Conservation (phyloP, 2,113 vertebrate species). For the Myodes glareolus region DNA sequence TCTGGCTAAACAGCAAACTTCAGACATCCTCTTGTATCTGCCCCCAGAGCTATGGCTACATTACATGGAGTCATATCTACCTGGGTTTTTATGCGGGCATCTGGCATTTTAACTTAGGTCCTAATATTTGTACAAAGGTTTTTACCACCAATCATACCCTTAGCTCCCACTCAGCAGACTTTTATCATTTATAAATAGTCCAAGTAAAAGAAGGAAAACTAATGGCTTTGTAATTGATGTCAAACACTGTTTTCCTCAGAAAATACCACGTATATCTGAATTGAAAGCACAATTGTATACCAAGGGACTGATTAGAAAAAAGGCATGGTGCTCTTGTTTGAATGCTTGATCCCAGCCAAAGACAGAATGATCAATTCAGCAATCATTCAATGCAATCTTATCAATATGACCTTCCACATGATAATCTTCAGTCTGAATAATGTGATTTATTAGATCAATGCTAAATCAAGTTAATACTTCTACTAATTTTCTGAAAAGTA, state of each 20-base stretch:
- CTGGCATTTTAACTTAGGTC: background rate
- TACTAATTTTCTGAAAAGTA: background rate
- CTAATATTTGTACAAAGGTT: no score
- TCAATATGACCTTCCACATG: background rate
- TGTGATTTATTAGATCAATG: background rate
- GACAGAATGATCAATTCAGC: background rate
- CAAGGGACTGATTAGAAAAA: background rate
- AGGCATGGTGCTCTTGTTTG: background rate
- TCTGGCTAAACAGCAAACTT: background rate
- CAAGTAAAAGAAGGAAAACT: background rate
- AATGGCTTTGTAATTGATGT: background rate
- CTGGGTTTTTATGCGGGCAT: no score
- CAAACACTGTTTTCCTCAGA: background rate
- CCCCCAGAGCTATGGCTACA: rapidly evolving
- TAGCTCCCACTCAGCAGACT: background rate
- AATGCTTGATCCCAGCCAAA: background rate
- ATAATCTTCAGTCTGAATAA: background rate
- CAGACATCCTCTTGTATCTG: background rate
- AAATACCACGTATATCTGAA: background rate
- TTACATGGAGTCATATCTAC: background rate
- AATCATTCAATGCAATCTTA: background rate
- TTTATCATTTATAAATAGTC: background rate
- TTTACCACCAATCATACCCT: no score
- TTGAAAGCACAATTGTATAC: background rate
- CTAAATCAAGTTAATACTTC: background rate